Base-by-base conservation (phyloP, 92 coral and sea anemone genomes). In the Porites cylindrica region DNA sequence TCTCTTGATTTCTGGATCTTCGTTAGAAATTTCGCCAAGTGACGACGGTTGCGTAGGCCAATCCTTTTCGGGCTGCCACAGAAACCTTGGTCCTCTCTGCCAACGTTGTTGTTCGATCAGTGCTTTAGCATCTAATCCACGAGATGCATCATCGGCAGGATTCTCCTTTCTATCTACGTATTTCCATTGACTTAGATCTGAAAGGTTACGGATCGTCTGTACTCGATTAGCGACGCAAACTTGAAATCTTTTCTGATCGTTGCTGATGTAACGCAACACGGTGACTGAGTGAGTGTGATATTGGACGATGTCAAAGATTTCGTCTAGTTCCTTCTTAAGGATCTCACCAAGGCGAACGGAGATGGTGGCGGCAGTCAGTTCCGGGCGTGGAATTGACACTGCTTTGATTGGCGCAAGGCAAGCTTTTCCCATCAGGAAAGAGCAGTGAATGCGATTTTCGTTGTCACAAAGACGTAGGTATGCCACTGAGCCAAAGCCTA, bases 221-320 rank as follows among this genome's bases (percentile, higher is more conserved):
- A 93, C 81, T 21, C 93, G 69, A 63, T 93, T 93, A 8, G 95
- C 93, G 5, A 89, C 93, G 81, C 60, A 93, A 52, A 90, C 88
- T 9, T 93, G 85, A 13, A 88, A 88, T 38, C 84, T 50, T 63
- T 66, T 51, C 70, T 69, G 84, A 21, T 88, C 88, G 21, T 70
- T 89, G 6, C 59, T 61, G 51, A 84, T 84, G 63, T 89, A 89
- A 18, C 82, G 61, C 71, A 89, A 62, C 20, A 83, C 91, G 7
- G 84, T 89, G 29, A 75, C 68, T 11, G 92, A 89, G 62, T 89
- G 77, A 52, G 92, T 84, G 82, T 89, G 89, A 66, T 84, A 79
- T 56, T 20, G 23, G 20, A 71, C 60, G 21, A 32, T 75, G 6
- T 74, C 52, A 9, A 82, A 23, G 23, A 8, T 74, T 1, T 65